These are phyloP conservation scores for Gymnopithys bicolor DNA, from an alignment of 2,797 vertebrate species.

Conservation along the genomic window DNA sequence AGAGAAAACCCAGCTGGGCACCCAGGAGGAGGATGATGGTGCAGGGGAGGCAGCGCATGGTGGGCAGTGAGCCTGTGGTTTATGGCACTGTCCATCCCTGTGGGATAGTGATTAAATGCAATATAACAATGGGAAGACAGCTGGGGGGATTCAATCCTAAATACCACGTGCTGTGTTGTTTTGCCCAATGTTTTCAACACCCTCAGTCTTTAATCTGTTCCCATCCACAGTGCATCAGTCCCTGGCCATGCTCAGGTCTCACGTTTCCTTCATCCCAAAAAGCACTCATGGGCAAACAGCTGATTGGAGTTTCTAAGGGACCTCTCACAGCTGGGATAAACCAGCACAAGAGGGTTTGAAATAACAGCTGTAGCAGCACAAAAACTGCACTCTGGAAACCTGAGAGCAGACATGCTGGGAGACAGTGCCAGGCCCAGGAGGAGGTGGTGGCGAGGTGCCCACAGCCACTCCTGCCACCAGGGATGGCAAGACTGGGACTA, in stretches of 20 bases:
- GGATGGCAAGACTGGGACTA: neutral
- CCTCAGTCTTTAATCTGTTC: neutral
- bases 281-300: neutral
- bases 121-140: neutral
- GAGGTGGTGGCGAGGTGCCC: neutral
- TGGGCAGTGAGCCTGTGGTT: accelerated
- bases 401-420: neutral
- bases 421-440: neutral
- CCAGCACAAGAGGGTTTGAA: neutral
- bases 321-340: neutral
- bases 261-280: neutral
- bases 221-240: neutral
- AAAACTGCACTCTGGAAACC: neutral
- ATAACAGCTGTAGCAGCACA: neutral
- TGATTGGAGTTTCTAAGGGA: neutral
- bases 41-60: neutral
- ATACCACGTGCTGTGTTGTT: neutral
- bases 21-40: neutral
- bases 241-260: neutral
- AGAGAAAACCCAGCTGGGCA: neutral
- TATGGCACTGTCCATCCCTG: neutral
- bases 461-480: neutral
- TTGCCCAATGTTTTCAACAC: neutral
- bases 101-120: accelerated
- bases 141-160: neutral